Base-by-base conservation (phyloP, 2,113 vertebrate species). In the Caranx melampygus region DNA sequence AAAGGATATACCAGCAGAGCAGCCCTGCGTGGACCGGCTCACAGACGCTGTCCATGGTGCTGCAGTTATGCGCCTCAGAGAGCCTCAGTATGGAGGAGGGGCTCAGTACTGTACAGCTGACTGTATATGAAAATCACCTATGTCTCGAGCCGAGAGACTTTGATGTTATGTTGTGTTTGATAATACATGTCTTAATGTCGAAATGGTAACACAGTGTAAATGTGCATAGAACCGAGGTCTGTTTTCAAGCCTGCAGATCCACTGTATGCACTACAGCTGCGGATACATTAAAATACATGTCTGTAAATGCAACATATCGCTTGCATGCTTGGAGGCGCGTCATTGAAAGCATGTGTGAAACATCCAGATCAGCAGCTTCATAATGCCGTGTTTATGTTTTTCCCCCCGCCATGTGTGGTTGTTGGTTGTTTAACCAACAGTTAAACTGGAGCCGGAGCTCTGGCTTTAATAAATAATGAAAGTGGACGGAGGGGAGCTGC, bases 391-490 rank as follows among this genome's bases (percentile, higher is more conserved):
- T 47, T 4, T 31, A 8, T 21, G 18, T 37, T 45, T 5, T 26
- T 21, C 14, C 37, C 15, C 49, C 7, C 20, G 15, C 33, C 0
- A 3, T 31, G 34, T 49, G 2, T 31, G 67, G 49, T 13, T 67
- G 78, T 8, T 61, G 77, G 66, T 49, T 77, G 87, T 86, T 90
- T 72, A 83, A 78, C 78, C 89, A 90, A 72, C 84, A 83, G 83
- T 89, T 80, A 16, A 10, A 42, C 40, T 42, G 40, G 40, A 42
- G 40, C 59, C 26, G 87, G 72, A 40, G 73, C 69, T 34, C n/a
- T 45, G 78, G 47, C 79, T 89, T 85, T 85, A 90, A 93, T 94
- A 94, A 95, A 94, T 94, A 94, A 95, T 95, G 72, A 95, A 92
- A 93, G 94, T 82, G 89, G 89, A 81, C 89, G 78, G 78, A 78